These are phyloP conservation scores for Heteropelma amictum DNA, from an alignment of 2,888 invertebrate genomes.

Conservation along the genomic window DNA sequence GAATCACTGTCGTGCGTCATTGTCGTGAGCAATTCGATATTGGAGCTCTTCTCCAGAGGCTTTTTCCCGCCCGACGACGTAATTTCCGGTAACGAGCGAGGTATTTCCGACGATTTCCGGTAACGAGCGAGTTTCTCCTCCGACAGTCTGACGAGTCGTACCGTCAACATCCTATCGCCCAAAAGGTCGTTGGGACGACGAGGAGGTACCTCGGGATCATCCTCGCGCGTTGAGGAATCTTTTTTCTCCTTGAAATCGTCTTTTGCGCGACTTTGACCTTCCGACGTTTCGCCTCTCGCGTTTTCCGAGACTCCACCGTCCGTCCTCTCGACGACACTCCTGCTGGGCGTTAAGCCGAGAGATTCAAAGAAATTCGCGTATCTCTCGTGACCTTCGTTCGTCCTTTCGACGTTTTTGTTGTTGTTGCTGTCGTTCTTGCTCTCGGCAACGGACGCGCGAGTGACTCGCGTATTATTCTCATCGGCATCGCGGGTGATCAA, in stretches of 20 bases:
- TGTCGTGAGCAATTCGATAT: conserved; percentile 39
- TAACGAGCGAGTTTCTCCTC: conserved; percentile 25
- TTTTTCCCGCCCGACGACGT: too few species aligned
- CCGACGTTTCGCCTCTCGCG: background rate
- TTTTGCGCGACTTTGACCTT: too few species aligned
- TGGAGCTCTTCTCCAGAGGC: background rate
- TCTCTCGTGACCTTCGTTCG: conserved; percentile 18
- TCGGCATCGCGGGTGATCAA: too few species aligned
- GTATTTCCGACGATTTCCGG: background rate
- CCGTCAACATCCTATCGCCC: conserved; percentile 5
- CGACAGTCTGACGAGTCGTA: conserved; percentile 23
- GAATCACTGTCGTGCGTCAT: conserved; percentile 58
- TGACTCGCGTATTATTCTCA: conserved; percentile 20
- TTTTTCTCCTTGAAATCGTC: too few species aligned
- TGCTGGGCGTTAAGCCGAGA: conserved; percentile 46
- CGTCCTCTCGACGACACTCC: conserved; percentile 6
- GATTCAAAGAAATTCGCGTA: conserved; percentile 45
- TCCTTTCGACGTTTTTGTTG: too few species aligned
- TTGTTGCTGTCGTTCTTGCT: background rate
- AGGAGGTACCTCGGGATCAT: too few species aligned
- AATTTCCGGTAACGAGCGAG: too few species aligned
- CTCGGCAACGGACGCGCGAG: background rate
- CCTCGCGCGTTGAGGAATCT: too few species aligned
- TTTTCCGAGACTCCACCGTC: background rate
- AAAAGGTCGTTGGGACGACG: too few species aligned